phyloP scores from a whole-genome alignment of 2,113 vertebrate species.

The Holacanthus passer region DNA sequence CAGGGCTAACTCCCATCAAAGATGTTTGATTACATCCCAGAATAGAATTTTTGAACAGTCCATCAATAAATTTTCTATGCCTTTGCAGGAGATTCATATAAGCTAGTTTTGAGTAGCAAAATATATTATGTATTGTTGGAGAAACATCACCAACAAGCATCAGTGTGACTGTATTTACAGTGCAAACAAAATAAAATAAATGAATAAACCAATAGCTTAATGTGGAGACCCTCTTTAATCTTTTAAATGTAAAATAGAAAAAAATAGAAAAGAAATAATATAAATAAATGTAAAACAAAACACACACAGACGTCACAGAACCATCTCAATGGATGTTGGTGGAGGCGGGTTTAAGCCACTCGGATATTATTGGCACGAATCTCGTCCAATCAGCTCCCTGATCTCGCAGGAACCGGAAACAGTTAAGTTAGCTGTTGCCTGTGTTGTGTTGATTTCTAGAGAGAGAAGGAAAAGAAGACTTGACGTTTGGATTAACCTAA shows the following conservation, averaged over 20 bases:
- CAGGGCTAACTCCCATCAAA: not conserved
- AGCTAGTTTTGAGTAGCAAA: not conserved
- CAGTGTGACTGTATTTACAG: not conserved
- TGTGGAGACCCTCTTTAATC: not conserved
- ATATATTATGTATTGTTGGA: not conserved
- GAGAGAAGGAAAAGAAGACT: slow-evolving; percentile 71
- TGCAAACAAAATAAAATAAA: not conserved
- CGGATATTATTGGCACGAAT: slow-evolving; percentile 27
- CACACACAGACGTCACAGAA: not conserved
- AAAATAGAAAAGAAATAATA: too few relatives aligned
- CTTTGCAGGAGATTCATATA: not conserved
- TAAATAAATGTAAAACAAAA: not conserved
- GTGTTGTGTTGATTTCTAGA: slow-evolving; percentile 79
- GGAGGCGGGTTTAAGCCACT: slow-evolving; percentile 13
- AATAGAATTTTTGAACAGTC: not conserved
- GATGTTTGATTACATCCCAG: not conserved
- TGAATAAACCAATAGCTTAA: not conserved
- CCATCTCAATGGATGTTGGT: not conserved
- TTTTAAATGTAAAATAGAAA: not conserved
- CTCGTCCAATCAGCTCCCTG: slow-evolving; percentile 71
- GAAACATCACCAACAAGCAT: not conserved
- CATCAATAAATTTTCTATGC: not conserved
- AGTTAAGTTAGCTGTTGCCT: slow-evolving; percentile 32
- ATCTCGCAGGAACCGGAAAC: slow-evolving; percentile 63
- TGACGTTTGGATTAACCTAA: slow-evolving; percentile 72